Conservation (phyloP, 1,140 invertebrate species). For the Rhopalosiphum maidis region DNA sequence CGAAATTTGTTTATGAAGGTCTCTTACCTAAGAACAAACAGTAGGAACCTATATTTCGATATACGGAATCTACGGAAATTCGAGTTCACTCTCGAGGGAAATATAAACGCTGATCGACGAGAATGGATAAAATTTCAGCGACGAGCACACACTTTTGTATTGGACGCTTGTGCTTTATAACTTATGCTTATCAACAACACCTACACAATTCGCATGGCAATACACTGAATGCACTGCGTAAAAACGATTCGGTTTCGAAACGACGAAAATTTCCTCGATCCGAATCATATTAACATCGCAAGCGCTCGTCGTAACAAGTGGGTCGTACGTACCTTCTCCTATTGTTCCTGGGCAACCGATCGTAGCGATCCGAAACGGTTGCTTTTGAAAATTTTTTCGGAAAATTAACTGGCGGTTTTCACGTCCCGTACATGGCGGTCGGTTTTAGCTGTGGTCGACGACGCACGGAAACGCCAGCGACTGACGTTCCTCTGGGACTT, state of each 20-base stretch:
- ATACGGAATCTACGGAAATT: not conserved
- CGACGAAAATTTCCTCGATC: not conserved
- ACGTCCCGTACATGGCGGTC: constrained; percentile 36
- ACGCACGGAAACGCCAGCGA: constrained; percentile 16
- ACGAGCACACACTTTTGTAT: not conserved
- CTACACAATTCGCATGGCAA: not conserved
- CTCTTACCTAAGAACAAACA: too few relatives aligned
- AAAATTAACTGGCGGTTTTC: not conserved
- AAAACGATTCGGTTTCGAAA: not conserved
- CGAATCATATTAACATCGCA: not conserved
- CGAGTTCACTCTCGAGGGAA: not conserved
- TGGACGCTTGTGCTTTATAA: too few relatives aligned
- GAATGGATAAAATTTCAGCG: not conserved
- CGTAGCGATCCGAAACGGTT: not conserved
- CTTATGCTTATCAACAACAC: not conserved
- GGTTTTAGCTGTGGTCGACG: not conserved
- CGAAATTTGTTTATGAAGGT: not conserved
- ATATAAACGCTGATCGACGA: not conserved
- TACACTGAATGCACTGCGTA: not conserved
- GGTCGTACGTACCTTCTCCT: not conserved
- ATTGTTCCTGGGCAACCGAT: not conserved
- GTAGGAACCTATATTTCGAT: too few relatives aligned
- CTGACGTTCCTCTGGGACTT: not conserved
- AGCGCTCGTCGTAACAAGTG: not conserved
- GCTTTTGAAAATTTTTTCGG: not conserved